These are phyloP conservation scores for Urocynchramus pylzowi DNA, from an alignment of 2,113 vertebrate genomes.

Conservation along the genomic window DNA sequence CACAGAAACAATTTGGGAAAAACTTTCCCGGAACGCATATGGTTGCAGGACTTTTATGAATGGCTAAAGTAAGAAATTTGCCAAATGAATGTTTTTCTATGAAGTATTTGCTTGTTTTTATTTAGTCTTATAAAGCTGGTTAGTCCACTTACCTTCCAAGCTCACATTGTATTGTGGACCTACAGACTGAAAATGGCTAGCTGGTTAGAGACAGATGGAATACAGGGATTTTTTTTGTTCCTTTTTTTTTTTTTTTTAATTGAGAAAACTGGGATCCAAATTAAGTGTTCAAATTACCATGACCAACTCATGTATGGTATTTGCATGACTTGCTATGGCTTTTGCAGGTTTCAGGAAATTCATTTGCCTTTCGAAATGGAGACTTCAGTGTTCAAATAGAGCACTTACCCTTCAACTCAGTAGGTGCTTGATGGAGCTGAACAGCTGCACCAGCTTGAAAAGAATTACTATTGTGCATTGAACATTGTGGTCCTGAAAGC, in stretches of 20 bases:
- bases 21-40: neutral
- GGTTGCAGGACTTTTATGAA: neutral
- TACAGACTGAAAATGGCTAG: neutral
- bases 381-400: conserved; percentile 26
- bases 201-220: neutral
- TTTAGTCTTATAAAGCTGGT: neutral
- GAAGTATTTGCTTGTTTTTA: neutral
- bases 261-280: neutral
- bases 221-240: neutral
- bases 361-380: conserved; percentile 42
- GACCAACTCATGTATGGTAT: neutral
- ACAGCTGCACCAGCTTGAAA: conserved; percentile 67
- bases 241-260: neutral
- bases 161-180: neutral
- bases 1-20: neutral
- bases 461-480: conserved; percentile 40
- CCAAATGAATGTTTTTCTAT: neutral
- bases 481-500: conserved; percentile 42
- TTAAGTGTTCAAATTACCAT: conserved; percentile 9
- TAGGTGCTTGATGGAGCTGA: conserved; percentile 57
- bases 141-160: neutral
- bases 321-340: conserved; percentile 20
- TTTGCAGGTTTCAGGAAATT: conserved; percentile 47
- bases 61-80: neutral
- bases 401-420: conserved; percentile 61